A percentile compares a stretch with the other conserved stretches of the same genome.
Conservation (phyloP, 2,888 invertebrate genomes). For the Cepaea hortensis region DNA sequence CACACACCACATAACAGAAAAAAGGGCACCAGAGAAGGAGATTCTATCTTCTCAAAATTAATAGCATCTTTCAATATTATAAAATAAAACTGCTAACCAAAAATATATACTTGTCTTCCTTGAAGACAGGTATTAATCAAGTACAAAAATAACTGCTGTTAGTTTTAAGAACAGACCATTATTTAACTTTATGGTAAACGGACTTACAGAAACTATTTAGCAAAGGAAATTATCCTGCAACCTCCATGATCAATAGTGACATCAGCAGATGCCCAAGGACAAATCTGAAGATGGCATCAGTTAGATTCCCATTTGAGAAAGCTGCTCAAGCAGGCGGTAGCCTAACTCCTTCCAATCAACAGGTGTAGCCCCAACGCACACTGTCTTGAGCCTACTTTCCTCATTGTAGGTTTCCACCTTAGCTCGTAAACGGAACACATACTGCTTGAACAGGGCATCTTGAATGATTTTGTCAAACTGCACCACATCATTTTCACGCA, state of each 20-base stretch:
- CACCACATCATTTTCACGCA: conserved; percentile 73
- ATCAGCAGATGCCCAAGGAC: neutral
- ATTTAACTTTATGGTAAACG: neutral
- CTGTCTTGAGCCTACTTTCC: conserved; percentile 87
- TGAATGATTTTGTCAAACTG: conserved; percentile 80
- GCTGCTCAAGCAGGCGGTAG: conserved; percentile 83
- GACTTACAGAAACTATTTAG: neutral
- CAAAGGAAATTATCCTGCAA: neutral
- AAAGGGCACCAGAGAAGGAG: too few relatives aligned
- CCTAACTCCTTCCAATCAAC: conserved; percentile 88
- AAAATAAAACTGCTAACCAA: too few relatives aligned
- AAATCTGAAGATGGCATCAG: neutral
- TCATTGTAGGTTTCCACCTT: conserved; percentile 95
- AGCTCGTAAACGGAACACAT: conserved; percentile 88
- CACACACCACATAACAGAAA: too few relatives aligned
- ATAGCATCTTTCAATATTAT: too few relatives aligned
- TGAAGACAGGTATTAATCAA: too few relatives aligned
- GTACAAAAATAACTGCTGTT: too few relatives aligned
- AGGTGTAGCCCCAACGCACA: conserved; percentile 83
- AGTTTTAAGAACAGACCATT: neutral
- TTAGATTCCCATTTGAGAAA: conserved; percentile 78
- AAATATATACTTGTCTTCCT: too few relatives aligned
- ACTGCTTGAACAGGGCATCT: conserved; percentile 86
- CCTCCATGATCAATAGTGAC: neutral
- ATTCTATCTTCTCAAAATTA: too few relatives aligned